Evolutionary conservation across 2,797 vertebrate genomes (phyloP).

Genomic region (Psittacula derbiana): DNA sequence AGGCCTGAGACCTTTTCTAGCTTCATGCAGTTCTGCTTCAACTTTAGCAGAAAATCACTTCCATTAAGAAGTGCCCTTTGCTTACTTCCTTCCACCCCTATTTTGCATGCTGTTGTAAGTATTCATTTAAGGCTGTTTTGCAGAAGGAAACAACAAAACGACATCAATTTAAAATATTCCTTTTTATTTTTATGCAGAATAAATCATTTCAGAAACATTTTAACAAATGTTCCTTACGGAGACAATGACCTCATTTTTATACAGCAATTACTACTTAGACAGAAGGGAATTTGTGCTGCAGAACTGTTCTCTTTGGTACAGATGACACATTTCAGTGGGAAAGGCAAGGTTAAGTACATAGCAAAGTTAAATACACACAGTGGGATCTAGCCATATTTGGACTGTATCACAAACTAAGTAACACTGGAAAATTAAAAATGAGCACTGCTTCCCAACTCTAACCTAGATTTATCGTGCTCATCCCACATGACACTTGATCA

Average conservation of each 20-base stretch:
- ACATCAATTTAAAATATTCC: neutral
- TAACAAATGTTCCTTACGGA: neutral
- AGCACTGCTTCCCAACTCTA: neutral
- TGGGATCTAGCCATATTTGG: neutral
- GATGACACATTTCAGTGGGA: slow-evolving; percentile 3
- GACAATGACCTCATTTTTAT: neutral
- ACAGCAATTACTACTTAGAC: neutral
- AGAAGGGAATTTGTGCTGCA: neutral
- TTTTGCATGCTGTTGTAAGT: neutral
- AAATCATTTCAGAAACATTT: neutral
- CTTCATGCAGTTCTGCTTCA: neutral
- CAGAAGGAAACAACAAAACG: neutral
- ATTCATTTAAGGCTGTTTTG: neutral
- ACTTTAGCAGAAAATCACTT: neutral
- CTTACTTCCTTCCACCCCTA: neutral
- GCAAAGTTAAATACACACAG: neutral
- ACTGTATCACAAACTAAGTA: neutral
- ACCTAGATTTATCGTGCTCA: neutral
- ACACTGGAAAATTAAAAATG: slow-evolving; percentile 5
- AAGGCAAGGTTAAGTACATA: neutral
- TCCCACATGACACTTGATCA: neutral
- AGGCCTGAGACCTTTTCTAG: neutral
- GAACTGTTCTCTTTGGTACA: neutral
- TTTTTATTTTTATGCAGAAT: neutral
- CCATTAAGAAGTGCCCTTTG: neutral